These are phyloP conservation scores for Discoglossus pictus DNA, from an alignment of 2,797 vertebrate species.

Conservation along the genomic window DNA sequence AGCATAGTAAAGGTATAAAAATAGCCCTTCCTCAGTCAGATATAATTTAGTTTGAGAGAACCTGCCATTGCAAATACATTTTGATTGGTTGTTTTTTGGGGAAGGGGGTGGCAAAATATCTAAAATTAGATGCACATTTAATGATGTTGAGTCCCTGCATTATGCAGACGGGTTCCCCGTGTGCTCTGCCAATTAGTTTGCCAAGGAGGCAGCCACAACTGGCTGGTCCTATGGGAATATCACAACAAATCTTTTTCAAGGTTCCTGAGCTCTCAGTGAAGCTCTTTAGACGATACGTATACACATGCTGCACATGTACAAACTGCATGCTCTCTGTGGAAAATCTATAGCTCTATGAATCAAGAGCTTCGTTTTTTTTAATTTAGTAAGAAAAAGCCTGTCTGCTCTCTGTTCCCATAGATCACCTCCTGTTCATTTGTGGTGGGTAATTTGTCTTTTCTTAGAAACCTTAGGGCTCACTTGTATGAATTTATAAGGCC, in stretches of 20 bases:
- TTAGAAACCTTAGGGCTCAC: constrained; percentile 40
- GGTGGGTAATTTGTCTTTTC: constrained; percentile 43
- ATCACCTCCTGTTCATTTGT: constrained; percentile 50
- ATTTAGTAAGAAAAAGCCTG: constrained; percentile 50
- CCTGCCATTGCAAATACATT: constrained; percentile 9
- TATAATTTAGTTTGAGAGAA: constrained; percentile 14
- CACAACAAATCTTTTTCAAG: constrained; percentile 42
- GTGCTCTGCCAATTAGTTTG: constrained; percentile 41
- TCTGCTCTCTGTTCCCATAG: constrained; percentile 36
- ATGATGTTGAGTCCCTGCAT: constrained; percentile 45
- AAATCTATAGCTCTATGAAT: constrained; percentile 51
- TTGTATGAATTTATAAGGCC: constrained; percentile 44
- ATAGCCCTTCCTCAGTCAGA: background rate
- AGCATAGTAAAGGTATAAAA: too few species aligned
- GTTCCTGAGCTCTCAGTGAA: constrained; percentile 24
- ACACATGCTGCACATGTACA: constrained; percentile 34
- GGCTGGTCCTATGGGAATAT: constrained; percentile 1
- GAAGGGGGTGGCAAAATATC: constrained; percentile 26
- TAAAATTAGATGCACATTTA: constrained; percentile 52
- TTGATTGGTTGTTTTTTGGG: constrained; percentile 16
- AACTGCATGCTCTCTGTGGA: constrained; percentile 32
- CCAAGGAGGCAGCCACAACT: constrained; percentile 8
- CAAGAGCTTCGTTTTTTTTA: constrained; percentile 42
- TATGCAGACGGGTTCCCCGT: constrained; percentile 24
- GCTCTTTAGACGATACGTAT: constrained; percentile 22